phyloP scores from a whole-genome alignment of 2,888 invertebrate genomes.

The Pandemis corylana region DNA sequence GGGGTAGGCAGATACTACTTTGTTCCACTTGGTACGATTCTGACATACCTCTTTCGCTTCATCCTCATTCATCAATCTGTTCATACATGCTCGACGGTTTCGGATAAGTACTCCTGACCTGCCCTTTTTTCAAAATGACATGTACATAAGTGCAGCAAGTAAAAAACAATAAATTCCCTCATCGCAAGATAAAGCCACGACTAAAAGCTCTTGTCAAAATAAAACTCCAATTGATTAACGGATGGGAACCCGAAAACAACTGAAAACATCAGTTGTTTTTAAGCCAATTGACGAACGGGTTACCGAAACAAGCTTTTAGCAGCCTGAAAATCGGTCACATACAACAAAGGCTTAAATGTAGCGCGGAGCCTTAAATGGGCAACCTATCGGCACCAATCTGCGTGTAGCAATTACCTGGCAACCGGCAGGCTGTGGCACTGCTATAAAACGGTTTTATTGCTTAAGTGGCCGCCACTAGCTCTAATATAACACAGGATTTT shows the following conservation, averaged over 20 bases:
- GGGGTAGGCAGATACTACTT: too few species aligned
- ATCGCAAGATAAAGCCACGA: neutral
- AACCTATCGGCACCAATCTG: constrained; percentile 39
- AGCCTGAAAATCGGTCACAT: constrained; percentile 10
- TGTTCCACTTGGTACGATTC: too few species aligned
- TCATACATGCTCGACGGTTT: too few species aligned
- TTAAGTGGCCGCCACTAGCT: constrained; percentile 43
- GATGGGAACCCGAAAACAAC: neutral
- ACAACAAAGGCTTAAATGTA: constrained; percentile 25
- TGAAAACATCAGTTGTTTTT: neutral
- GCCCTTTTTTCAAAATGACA: too few species aligned
- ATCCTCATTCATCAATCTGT: too few species aligned
- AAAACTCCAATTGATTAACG: neutral
- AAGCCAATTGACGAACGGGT: neutral
- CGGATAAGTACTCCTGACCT: too few species aligned
- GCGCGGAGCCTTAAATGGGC: constrained; percentile 37
- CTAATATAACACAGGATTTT: constrained; percentile 43
- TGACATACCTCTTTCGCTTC: too few species aligned
- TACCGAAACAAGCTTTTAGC: constrained; percentile 11
- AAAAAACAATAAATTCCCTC: too few species aligned
- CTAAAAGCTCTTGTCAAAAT: neutral
- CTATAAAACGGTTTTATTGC: constrained; percentile 43
- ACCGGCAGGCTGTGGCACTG: constrained; percentile 29
- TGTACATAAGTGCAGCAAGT: too few species aligned
- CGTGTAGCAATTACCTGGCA: constrained; percentile 35